Percentiles rank a stretch among this genome's conserved stretches.
Conservation (phyloP, 2,797 vertebrate species). For the Euphonia xanthogaster region DNA sequence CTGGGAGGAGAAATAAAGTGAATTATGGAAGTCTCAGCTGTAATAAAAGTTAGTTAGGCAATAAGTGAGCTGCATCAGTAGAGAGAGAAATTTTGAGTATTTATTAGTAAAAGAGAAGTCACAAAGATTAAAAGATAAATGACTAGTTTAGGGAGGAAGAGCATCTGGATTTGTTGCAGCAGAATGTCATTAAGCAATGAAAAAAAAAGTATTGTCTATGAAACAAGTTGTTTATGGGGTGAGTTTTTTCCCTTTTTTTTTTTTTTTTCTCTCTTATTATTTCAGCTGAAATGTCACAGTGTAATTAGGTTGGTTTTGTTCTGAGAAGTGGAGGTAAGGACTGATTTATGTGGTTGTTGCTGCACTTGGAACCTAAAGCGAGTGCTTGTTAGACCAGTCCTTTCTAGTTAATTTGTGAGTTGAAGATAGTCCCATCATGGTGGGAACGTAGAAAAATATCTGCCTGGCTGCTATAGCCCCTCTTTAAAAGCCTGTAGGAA, state of each 20-base stretch:
- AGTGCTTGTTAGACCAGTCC: background rate
- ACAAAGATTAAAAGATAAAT: background rate
- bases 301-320: background rate
- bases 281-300: background rate
- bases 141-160: background rate
- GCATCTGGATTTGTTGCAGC: background rate
- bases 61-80: background rate
- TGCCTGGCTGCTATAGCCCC: background rate
- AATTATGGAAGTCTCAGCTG: background rate
- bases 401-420: background rate
- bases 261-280: background rate
- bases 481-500: background rate
- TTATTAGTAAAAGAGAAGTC: background rate
- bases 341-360: background rate
- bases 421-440: background rate
- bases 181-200: background rate
- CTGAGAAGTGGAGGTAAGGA: background rate
- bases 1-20: background rate
- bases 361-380: background rate
- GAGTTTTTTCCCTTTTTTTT: fast-evolving
- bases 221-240: background rate
- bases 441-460: background rate
- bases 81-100: background rate
- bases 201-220: background rate
- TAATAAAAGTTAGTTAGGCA: background rate